Percentiles rank a stretch among this genome's conserved stretches.
phyloP scores from a whole-genome alignment of 2,888 invertebrate genomes.

The Drosophila aldrichi region DNA sequence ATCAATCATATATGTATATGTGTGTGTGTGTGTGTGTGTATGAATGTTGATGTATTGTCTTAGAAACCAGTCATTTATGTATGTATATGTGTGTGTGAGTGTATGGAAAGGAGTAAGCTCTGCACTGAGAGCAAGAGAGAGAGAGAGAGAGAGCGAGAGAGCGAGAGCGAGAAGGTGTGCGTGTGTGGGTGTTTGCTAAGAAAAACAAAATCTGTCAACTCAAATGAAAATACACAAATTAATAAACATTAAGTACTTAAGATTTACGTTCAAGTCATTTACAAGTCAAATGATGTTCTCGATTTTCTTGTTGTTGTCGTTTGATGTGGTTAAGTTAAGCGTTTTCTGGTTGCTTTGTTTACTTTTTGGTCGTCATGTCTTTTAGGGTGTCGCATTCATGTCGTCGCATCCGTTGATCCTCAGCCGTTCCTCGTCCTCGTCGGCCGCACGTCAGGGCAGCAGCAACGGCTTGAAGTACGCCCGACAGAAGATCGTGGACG shows the following conservation, averaged over 20 bases:
- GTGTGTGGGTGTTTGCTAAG: constrained; percentile 13
- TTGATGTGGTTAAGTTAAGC: constrained; percentile 51
- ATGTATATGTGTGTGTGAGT: constrained; percentile 7
- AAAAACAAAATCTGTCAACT: constrained; percentile 31
- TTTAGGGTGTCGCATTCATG: constrained; percentile 41
- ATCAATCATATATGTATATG: constrained; percentile 6
- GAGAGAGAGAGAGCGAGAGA: neutral
- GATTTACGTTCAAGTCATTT: constrained; percentile 58
- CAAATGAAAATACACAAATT: constrained; percentile 27
- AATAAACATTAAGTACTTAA: constrained; percentile 52
- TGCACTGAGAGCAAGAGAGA: constrained; percentile 16
- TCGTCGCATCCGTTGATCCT: neutral
- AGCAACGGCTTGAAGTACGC: constrained; percentile 92
- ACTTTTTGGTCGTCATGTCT: constrained; percentile 60
- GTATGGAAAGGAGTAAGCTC: constrained; percentile 17
- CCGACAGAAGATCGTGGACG: constrained; percentile 92
- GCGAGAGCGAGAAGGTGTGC: neutral
- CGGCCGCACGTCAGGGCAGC: constrained; percentile 84
- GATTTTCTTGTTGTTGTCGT: constrained; percentile 17
- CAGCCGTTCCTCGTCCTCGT: neutral
- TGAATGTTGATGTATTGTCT: constrained; percentile 56
- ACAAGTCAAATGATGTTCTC: constrained; percentile 44
- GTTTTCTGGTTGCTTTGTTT: constrained; percentile 28
- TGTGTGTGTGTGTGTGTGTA: constrained; percentile 5
- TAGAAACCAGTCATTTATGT: constrained; percentile 68